phyloP scores from a whole-genome alignment of 2,113 vertebrate genomes.

The Falcunculus frontatus region DNA sequence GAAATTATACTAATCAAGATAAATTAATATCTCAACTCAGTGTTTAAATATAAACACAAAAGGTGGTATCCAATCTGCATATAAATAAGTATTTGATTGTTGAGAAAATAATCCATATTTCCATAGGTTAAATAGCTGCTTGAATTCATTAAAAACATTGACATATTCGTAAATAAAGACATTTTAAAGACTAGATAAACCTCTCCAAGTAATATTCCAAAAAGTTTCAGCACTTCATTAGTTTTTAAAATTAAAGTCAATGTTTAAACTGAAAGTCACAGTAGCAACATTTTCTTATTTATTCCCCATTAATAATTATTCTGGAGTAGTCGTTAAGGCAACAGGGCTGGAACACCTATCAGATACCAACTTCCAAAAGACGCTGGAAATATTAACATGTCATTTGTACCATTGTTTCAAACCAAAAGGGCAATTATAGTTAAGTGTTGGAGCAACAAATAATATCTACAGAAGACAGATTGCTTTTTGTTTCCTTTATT shows the following conservation, averaged over 20 bases:
- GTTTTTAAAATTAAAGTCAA: background rate
- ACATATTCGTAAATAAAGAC: background rate
- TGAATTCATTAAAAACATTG: background rate
- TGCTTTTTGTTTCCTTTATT: background rate
- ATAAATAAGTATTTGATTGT: background rate
- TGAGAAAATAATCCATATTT: background rate
- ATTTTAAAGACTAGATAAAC: background rate
- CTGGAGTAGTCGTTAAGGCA: background rate
- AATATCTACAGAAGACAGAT: background rate
- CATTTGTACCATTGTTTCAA: background rate
- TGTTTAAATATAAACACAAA: background rate
- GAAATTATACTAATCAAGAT: background rate
- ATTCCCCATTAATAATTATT: background rate
- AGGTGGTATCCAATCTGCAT: background rate
- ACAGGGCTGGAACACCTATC: background rate
- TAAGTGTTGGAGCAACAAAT: rapidly evolving
- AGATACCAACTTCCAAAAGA: background rate
- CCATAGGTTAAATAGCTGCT: background rate
- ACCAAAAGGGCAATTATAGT: background rate
- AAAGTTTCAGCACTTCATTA: background rate
- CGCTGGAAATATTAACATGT: background rate
- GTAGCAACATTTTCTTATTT: background rate
- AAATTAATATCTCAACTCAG: background rate
- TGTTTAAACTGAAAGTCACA: background rate
- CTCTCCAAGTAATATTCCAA: background rate